These are phyloP conservation scores for Sminthurinus aureus DNA, from an alignment of 2,888 invertebrate genomes.

Conservation along the genomic window DNA sequence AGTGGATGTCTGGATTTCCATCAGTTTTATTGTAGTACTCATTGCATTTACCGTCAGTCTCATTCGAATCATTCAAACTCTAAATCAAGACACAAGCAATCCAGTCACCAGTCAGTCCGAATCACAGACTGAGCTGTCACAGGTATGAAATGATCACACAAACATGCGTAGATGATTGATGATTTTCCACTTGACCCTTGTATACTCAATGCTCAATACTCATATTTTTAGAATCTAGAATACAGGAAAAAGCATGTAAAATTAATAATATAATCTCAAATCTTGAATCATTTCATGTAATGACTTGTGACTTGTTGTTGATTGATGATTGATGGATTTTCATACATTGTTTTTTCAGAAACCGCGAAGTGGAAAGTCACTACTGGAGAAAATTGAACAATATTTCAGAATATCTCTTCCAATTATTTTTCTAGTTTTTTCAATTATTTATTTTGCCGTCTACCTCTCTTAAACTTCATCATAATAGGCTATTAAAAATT, in stretches of 20 bases:
- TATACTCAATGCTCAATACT: too few relatives aligned
- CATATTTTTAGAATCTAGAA: too few relatives aligned
- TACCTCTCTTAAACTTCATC: slow-evolving; percentile 40
- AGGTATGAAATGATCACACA: background rate
- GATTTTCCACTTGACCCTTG: too few relatives aligned
- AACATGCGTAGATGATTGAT: background rate
- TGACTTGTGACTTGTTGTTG: background rate
- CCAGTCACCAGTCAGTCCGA: background rate
- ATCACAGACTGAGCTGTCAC: background rate
- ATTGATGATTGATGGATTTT: too few relatives aligned
- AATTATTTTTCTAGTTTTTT: slow-evolving; percentile 43
- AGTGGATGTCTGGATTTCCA: slow-evolving; percentile 53
- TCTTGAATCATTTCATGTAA: background rate
- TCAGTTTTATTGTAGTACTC: slow-evolving; percentile 41
- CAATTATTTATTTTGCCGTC: slow-evolving; percentile 45
- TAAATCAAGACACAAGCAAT: too few relatives aligned
- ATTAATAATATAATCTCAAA: too few relatives aligned
- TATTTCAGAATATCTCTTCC: slow-evolving; percentile 47
- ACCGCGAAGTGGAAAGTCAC: slow-evolving; percentile 27
- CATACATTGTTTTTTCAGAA: slow-evolving; percentile 24
- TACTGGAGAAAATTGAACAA: slow-evolving; percentile 33
- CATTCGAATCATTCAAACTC: background rate
- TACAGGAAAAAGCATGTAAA: too few relatives aligned
- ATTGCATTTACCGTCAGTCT: slow-evolving; percentile 38
- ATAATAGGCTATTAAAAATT: background rate